Evolutionary conservation across 2,888 invertebrate genomes (phyloP), one percentile per base, ranked within the genome.

Genomic region (Caenorhabditis sp.): DNA sequence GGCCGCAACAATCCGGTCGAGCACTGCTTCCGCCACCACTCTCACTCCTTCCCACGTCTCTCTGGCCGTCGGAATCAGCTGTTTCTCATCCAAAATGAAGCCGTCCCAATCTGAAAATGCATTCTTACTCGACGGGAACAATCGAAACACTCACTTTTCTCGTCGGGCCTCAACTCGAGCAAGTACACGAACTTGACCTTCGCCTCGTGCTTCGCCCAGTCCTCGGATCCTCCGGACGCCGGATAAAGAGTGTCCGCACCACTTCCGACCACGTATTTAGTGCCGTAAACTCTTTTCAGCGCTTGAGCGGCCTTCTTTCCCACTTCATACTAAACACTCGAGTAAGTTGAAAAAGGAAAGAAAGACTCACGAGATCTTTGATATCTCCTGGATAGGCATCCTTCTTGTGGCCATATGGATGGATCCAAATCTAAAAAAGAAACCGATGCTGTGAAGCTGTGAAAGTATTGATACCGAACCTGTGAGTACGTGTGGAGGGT

Each of bases 11-110:
- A 74, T 65, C 62, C 84, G 56, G 43, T 84, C 80, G 7, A 85
- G 52, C 20, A 87, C 84, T 8, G 87, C 86, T 37, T 86, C 85
- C 8, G 87, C 86, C 26, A 88, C 88, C n/a, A 89, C 87, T 61
- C 84, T 80, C 24, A 89, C 80, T 13, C 89, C 89, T 37, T 83
- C 88, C 87, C 87, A 89, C 0, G 89, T 87, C 56, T 89, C 89
- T 13, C 79, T 41, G 0, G 87, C 88, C 0, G 88, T 89, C 17
- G 88, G 87, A 30, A 87, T 83, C 56, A 89, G 61, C 73, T 89
- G 84, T 6, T 78, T 66, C 68, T 88, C 88, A 58, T 86, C 87
- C 39, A 89, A 68, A 55, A 89, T 89, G 76, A 89, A 89, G 4
- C 89, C 89, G 68, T 88, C 88, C 87, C 87, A 88, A 41, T 87